Conservation (phyloP, 2,113 vertebrate species). For the Melanocharis versteri region DNA sequence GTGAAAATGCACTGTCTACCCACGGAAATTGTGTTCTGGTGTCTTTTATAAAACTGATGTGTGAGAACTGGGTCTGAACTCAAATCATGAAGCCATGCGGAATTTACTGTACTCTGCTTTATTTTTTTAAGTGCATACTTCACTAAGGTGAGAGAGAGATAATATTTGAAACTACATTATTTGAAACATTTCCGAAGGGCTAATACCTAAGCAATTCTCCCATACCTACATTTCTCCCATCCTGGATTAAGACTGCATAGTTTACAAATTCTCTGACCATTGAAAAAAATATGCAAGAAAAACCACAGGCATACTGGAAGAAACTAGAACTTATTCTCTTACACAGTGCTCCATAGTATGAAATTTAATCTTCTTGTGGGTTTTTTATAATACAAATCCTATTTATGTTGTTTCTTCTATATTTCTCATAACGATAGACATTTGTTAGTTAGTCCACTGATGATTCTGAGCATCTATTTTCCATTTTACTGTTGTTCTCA, state of each 20-base stretch:
- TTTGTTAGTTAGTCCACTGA: background rate
- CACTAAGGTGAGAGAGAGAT: background rate
- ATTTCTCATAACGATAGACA: background rate
- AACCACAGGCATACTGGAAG: background rate
- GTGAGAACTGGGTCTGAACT: background rate
- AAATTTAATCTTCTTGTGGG: background rate
- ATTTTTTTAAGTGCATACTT: background rate
- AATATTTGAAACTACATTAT: background rate
- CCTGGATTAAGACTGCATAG: background rate
- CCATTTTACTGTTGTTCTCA: background rate
- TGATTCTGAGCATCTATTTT: background rate
- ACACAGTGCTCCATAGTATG: background rate
- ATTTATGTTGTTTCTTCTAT: background rate
- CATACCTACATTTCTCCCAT: background rate
- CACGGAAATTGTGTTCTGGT: background rate
- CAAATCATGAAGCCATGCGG: background rate
- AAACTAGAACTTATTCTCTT: background rate
- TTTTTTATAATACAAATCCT: background rate
- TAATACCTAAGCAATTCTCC: background rate
- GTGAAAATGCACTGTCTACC: background rate
- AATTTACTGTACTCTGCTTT: background rate
- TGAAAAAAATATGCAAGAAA: background rate
- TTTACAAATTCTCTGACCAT: background rate
- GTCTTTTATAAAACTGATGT: rapidly evolving
- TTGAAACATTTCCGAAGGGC: background rate